These are phyloP conservation scores for Zaprionus taronus DNA, from an alignment of 1,140 invertebrate genomes.

Conservation along the genomic window DNA sequence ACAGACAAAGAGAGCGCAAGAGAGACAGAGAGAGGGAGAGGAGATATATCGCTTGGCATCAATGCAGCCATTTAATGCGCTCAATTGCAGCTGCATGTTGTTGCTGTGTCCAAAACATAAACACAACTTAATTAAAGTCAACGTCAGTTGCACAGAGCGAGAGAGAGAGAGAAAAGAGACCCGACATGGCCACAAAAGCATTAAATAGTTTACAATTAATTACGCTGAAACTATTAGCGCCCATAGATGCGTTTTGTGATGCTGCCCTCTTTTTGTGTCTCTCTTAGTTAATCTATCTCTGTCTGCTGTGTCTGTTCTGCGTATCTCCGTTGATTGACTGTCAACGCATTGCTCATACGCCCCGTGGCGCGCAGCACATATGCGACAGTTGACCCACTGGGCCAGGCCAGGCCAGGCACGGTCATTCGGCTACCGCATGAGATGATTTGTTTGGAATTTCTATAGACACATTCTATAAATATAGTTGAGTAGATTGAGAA, in stretches of 20 bases:
- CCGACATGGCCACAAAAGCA: slow-evolving; percentile 40
- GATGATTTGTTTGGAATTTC: slow-evolving; percentile 13
- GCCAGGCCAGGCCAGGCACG: background rate
- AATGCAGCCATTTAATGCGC: slow-evolving; percentile 41
- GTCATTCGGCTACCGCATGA: slow-evolving; percentile 5
- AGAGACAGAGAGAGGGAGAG: background rate
- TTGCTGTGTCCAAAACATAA: slow-evolving; percentile 72
- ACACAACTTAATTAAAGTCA: slow-evolving; percentile 81
- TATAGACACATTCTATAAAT: background rate
- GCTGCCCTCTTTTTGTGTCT: slow-evolving; percentile 9
- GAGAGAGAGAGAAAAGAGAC: slow-evolving; percentile 3
- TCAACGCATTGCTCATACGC: slow-evolving; percentile 73
- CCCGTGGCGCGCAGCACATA: slow-evolving; percentile 55
- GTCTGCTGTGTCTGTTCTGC: slow-evolving; percentile 7
- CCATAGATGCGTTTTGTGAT: slow-evolving; percentile 20
- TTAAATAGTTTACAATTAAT: slow-evolving; percentile 76
- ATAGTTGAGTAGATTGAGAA: too few species aligned
- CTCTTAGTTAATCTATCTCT: slow-evolving; percentile 12
- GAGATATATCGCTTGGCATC: background rate
- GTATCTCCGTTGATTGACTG: slow-evolving; percentile 38
- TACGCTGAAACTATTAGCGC: slow-evolving; percentile 61
- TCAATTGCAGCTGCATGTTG: slow-evolving; percentile 33
- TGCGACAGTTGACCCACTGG: slow-evolving; percentile 63
- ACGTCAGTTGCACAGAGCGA: slow-evolving; percentile 28
- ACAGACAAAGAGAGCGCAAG: background rate